phyloP scores from a whole-genome alignment of 2,888 invertebrate species.

The Rotaria macrura region DNA sequence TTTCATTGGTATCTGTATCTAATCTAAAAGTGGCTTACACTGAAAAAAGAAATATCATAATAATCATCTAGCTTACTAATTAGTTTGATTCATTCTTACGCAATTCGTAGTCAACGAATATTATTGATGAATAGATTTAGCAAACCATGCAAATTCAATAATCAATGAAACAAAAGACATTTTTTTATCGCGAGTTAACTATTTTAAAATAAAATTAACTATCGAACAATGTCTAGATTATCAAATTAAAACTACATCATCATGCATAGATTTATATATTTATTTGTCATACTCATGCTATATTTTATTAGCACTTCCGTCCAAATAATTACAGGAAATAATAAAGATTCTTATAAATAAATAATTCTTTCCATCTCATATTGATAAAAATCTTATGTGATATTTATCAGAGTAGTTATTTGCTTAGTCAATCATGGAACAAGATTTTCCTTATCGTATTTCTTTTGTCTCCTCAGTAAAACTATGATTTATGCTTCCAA shows the following conservation, averaged over 20 bases:
- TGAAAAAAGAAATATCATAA: not conserved
- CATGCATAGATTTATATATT: not conserved
- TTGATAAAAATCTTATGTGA: not conserved
- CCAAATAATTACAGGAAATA: not conserved
- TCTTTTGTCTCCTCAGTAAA: not conserved
- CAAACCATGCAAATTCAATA: not conserved
- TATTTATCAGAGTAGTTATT: not conserved
- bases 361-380: too few species aligned
- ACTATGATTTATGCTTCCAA: not conserved
- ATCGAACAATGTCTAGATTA: not conserved
- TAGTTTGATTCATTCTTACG: not conserved
- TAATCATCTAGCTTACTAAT: not conserved
- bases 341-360: not conserved
- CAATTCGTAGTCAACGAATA: too few species aligned
- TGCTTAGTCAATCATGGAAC: not conserved
- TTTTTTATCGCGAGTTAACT: not conserved
- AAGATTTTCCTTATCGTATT: not conserved
- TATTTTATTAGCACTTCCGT: not conserved
- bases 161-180: not conserved
- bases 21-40: too few species aligned
- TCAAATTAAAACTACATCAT: not conserved
- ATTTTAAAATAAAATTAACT: not conserved
- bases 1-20: too few species aligned
- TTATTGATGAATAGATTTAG: too few species aligned
- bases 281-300: not conserved